Conservation (phyloP, 2,888 invertebrate species). For the Agrotis puta region DNA sequence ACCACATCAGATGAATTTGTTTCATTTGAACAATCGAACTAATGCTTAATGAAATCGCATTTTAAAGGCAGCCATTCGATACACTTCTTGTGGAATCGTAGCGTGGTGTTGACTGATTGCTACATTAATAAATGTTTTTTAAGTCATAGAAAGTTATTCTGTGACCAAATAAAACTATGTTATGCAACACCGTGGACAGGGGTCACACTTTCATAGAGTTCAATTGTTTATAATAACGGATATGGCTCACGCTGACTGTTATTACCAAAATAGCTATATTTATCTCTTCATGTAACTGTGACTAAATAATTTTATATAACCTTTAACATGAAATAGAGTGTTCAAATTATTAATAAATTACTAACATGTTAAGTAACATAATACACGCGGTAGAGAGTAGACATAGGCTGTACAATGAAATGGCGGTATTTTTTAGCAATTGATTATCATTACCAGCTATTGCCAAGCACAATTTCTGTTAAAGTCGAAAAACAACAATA, state of each 20-base stretch:
- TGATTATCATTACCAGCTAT: not conserved
- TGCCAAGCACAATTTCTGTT: slow-evolving; percentile 1
- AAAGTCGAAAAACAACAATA: slow-evolving; percentile 11
- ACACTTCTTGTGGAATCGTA: slow-evolving; percentile 61
- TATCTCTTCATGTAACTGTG: slow-evolving; percentile 59
- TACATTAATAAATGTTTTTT: slow-evolving; percentile 54
- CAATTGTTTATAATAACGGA: slow-evolving; percentile 76
- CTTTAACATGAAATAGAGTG: slow-evolving; percentile 35
- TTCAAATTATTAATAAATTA: slow-evolving; percentile 34
- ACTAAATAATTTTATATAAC: slow-evolving; percentile 57
- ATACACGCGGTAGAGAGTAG: not conserved
- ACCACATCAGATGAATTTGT: slow-evolving; percentile 42
- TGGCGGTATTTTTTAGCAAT: not conserved
- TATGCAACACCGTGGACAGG: slow-evolving; percentile 72
- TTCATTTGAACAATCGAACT: slow-evolving; percentile 35
- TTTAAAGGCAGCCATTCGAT: slow-evolving; percentile 54
- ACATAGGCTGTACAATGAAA: slow-evolving; percentile 2
- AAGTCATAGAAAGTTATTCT: slow-evolving; percentile 77
- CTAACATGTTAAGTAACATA: slow-evolving; percentile 34
- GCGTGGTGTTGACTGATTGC: slow-evolving; percentile 63
- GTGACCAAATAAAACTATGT: slow-evolving; percentile 66
- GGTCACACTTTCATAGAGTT: slow-evolving; percentile 76
- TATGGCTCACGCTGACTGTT: slow-evolving; percentile 64
- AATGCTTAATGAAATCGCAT: slow-evolving; percentile 40
- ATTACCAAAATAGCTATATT: slow-evolving; percentile 67